A percentile compares a stretch with the other conserved stretches of the same genome.
These are phyloP conservation scores for Drosophila subobscura DNA, from an alignment of 1,140 invertebrate genomes.

Conservation along the genomic window DNA sequence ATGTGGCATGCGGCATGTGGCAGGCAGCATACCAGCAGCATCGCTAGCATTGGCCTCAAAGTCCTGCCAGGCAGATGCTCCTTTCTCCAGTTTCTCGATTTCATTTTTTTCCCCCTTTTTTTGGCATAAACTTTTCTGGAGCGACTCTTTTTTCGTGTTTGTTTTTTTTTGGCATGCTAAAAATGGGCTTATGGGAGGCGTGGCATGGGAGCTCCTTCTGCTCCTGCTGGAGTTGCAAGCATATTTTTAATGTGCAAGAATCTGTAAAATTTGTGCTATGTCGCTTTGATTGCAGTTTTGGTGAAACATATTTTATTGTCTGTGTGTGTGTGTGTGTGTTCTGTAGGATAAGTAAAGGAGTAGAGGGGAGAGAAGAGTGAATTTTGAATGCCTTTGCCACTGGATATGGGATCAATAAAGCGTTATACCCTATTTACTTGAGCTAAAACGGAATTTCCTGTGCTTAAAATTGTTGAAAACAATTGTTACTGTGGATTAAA, in stretches of 20 bases:
- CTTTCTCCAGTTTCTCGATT: conserved; percentile 21
- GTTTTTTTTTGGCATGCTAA: conserved; percentile 57
- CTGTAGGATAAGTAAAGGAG: conserved; percentile 14
- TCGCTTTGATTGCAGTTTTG: conserved; percentile 70
- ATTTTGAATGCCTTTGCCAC: too few relatives aligned
- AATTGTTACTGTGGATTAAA: too few relatives aligned
- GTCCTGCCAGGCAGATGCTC: conserved; percentile 33
- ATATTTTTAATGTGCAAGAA: conserved; percentile 80
- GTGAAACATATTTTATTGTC: conserved; percentile 49
- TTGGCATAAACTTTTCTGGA: conserved; percentile 50
- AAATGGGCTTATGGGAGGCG: conserved; percentile 51
- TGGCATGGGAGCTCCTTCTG: conserved; percentile 2
- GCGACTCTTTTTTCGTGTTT: background rate
- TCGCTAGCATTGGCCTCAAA: conserved; percentile 13
- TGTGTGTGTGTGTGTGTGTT: conserved; percentile 24
- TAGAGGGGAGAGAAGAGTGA: background rate
- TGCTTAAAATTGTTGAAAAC: too few relatives aligned
- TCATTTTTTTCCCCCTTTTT: conserved; percentile 21
- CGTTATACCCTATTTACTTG: too few relatives aligned
- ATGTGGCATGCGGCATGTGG: conserved; percentile 25
- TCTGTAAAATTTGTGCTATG: conserved; percentile 72
- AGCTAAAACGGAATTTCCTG: too few relatives aligned
- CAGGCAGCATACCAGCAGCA: too few relatives aligned
- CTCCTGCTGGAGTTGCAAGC: conserved; percentile 40
- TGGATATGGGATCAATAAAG: too few relatives aligned